Evolutionary conservation across 1,140 invertebrate genomes (phyloP).

Genomic region (Diachasmimorpha longicaudata): DNA sequence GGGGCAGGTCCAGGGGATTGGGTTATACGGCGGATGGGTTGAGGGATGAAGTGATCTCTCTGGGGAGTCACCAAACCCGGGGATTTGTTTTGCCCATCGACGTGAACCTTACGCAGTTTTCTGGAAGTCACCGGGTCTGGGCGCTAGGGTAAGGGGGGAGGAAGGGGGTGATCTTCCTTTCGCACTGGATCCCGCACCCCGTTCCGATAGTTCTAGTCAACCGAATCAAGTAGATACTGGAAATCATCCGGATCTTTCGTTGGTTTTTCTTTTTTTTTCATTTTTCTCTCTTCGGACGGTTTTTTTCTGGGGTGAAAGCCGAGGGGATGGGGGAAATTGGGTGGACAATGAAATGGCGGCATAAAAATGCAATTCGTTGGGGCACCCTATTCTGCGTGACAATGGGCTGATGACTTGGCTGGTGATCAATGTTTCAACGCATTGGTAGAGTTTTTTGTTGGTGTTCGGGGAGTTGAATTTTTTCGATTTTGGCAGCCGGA

Average conservation of each 20-base stretch:
- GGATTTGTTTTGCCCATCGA: constrained; percentile 35
- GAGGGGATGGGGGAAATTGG: background rate
- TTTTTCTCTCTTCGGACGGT: background rate
- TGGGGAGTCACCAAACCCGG: constrained; percentile 28
- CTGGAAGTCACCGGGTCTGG: constrained; percentile 23
- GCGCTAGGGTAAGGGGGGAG: constrained; percentile 23
- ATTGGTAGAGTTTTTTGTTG: background rate
- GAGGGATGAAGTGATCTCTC: constrained; percentile 18
- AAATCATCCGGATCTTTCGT: background rate
- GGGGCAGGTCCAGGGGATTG: background rate
- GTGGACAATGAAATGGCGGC: constrained; percentile 2
- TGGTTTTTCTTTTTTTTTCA: background rate
- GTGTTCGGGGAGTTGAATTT: too few species aligned
- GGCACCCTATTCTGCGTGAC: background rate
- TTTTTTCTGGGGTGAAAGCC: background rate
- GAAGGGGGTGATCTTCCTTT: background rate
- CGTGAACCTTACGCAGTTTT: constrained; percentile 23
- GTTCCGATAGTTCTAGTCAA: background rate
- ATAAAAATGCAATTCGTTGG: background rate
- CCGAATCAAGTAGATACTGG: background rate
- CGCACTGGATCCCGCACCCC: background rate
- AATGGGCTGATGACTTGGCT: background rate
- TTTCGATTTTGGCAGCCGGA: too few species aligned
- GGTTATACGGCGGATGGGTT: background rate
- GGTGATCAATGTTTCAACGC: background rate